These are phyloP conservation scores for Bambusicola thoracicus DNA, from an alignment of 2,113 vertebrate genomes.

Conservation along the genomic window DNA sequence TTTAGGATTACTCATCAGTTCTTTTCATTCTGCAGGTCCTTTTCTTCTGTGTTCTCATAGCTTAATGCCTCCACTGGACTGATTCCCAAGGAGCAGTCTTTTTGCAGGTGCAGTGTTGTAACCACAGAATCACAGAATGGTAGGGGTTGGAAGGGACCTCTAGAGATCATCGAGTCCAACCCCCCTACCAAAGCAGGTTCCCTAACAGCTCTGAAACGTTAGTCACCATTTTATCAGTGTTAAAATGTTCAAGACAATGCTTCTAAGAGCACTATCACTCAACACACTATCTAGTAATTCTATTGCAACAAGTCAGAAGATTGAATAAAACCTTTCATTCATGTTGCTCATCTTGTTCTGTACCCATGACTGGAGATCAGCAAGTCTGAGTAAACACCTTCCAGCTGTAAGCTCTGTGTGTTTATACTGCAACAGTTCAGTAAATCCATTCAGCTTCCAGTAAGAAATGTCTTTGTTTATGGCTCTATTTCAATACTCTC, in stretches of 20 bases:
- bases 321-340: conserved; percentile 31
- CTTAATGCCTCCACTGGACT: neutral
- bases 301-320: conserved; percentile 19
- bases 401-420: neutral
- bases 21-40: neutral
- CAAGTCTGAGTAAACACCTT: neutral
- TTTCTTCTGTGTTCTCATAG: neutral
- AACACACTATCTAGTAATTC: conserved; percentile 34
- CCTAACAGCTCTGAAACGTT: conserved; percentile 24
- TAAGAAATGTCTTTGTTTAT: neutral
- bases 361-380: neutral
- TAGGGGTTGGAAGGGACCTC: no score
- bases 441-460: neutral
- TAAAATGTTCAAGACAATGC: neutral
- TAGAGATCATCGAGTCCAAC: no score
- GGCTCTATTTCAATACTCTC: neutral
- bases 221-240: conserved; percentile 12
- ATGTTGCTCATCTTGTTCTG: conserved; percentile 4
- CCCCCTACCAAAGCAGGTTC: no score
- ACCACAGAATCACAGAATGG: no score
- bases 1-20: neutral
- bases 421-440: conserved; percentile 10
- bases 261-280: conserved; percentile 34
- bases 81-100: conserved; percentile 6
- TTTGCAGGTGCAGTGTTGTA: neutral